phyloP scores from a whole-genome alignment of 2,113 vertebrate species.

The Probosciger aterrimus region DNA sequence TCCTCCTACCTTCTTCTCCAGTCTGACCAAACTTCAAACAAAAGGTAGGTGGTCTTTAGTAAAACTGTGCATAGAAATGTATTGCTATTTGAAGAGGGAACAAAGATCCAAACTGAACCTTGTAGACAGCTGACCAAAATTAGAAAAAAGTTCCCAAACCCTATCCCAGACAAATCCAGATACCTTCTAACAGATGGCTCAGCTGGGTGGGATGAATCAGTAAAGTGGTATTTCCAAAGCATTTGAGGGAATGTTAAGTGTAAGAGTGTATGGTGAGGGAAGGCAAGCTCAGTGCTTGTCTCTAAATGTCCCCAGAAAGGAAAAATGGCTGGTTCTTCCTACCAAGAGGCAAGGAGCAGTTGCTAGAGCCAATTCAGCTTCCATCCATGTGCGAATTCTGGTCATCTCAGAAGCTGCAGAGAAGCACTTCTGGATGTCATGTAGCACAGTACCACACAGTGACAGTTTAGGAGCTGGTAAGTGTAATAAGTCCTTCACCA shows the following conservation, averaged over 20 bases:
- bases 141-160: not conserved
- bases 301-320: not conserved
- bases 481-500: not conserved
- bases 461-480: not conserved
- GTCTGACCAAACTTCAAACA: not conserved
- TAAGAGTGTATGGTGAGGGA: not conserved
- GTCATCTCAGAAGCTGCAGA: not conserved
- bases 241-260: not conserved
- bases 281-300: not conserved
- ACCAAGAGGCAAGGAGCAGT: not conserved
- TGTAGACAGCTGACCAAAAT: not conserved
- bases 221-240: not conserved
- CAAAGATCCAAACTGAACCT: not conserved
- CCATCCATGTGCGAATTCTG: not conserved
- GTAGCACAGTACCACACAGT: fast-evolving
- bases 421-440: not conserved
- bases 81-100: not conserved
- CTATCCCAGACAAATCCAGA: not conserved
- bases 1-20: not conserved
- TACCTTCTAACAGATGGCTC: not conserved
- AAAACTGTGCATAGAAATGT: not conserved
- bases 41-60: not conserved
- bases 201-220: not conserved
- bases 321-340: not conserved
- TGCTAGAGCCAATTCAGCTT: not conserved